Conservation (phyloP, 2,888 invertebrate species). For the Platycheirus albimanus region DNA sequence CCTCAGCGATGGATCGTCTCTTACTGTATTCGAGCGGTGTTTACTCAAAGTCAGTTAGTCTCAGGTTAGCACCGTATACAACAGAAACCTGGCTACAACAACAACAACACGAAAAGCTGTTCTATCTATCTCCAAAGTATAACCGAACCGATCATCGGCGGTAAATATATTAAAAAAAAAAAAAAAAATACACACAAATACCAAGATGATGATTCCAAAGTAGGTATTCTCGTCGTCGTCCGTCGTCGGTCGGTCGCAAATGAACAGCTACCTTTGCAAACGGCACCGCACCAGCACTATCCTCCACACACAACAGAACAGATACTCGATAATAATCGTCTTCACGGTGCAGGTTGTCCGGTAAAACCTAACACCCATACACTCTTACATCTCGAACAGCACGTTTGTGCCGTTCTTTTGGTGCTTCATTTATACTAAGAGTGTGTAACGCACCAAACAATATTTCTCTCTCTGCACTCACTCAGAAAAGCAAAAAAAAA, state of each 20-base stretch:
- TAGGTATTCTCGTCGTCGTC: constrained; percentile 47
- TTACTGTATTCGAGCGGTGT: constrained; percentile 83
- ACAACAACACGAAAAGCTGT: constrained; percentile 64
- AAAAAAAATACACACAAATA: constrained; percentile 58
- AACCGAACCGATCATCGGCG: constrained; percentile 63
- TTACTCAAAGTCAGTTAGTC: constrained; percentile 81
- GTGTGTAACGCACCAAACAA: constrained; percentile 56
- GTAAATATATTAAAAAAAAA: constrained; percentile 36
- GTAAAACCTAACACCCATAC: constrained; percentile 56
- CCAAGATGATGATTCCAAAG: constrained; percentile 55
- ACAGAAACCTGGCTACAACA: constrained; percentile 52
- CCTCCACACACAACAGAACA: constrained; percentile 34
- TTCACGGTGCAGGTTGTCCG: constrained; percentile 70
- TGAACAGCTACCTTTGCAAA: constrained; percentile 82
- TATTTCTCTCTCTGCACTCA: constrained; percentile 41
- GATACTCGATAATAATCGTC: constrained; percentile 56
- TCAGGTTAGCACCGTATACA: constrained; percentile 73
- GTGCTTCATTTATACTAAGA: constrained; percentile 67
- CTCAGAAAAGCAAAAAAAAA: no score
- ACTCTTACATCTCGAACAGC: constrained; percentile 50
- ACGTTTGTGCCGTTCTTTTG: constrained; percentile 70
- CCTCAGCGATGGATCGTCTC: constrained; percentile 82
- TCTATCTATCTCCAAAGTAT: constrained; percentile 70
- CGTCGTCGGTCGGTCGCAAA: no score
- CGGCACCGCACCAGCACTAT: constrained; percentile 54